phyloP scores from a whole-genome alignment of 2,113 vertebrate genomes.

The Agelaius phoeniceus region DNA sequence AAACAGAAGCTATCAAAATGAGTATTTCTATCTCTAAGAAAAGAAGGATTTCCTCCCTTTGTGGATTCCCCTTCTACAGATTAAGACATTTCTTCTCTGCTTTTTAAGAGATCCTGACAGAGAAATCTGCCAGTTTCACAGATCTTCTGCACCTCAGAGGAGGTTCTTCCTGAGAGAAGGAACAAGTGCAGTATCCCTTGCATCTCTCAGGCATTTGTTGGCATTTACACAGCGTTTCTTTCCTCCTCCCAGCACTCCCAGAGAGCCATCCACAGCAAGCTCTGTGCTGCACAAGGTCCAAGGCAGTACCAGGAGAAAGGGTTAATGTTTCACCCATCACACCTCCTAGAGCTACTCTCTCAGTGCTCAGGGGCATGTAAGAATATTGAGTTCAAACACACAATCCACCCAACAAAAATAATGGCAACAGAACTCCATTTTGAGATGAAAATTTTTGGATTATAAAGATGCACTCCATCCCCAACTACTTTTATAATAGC shows the following conservation, averaged over 20 bases:
- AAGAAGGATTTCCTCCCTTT: not conserved
- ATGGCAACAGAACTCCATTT: not conserved
- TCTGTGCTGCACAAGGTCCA: not conserved
- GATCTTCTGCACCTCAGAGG: not conserved
- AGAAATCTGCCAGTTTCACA: not conserved
- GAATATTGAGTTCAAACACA: not conserved
- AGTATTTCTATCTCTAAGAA: slow-evolving; percentile 4
- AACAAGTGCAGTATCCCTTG: not conserved
- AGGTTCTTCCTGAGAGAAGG: not conserved
- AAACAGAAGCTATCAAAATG: slow-evolving; percentile 41
- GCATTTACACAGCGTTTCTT: not conserved
- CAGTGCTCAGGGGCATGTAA: rapidly evolving
- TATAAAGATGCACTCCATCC: not conserved
- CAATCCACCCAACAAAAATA: not conserved
- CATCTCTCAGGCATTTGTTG: not conserved
- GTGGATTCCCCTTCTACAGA: not conserved
- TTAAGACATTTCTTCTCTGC: not conserved
- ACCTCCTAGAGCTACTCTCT: not conserved
- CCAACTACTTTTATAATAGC: not conserved
- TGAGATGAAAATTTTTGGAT: not conserved
- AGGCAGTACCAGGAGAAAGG: not conserved
- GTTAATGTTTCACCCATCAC: not conserved
- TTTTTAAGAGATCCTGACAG: not conserved
- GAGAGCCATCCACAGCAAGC: not conserved
- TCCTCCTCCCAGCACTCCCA: not conserved